A percentile compares a stretch with the other conserved stretches of the same genome.
phyloP scores from a whole-genome alignment of 2,797 vertebrate species.

The Crenichthys baileyi region DNA sequence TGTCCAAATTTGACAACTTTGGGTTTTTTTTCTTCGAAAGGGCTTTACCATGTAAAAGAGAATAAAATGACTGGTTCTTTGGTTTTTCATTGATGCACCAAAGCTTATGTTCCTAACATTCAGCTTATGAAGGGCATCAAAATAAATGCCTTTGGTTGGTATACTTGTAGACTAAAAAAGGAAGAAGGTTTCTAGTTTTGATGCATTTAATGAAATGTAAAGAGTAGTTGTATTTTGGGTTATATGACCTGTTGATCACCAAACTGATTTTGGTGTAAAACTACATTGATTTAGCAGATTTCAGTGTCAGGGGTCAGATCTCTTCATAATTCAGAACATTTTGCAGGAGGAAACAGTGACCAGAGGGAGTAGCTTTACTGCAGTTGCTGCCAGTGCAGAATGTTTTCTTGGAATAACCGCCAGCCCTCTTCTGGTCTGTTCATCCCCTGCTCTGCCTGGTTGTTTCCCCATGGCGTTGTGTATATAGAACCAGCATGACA shows the following conservation, averaged over 20 bases:
- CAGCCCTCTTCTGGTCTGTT: conserved; percentile 15
- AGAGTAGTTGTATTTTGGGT: no score
- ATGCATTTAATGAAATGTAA: no score
- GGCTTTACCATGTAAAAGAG: no score
- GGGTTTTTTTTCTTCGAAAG: not conserved
- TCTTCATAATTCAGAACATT: not conserved
- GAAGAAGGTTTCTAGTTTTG: no score
- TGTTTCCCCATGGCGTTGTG: conserved; percentile 19
- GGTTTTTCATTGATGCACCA: no score
- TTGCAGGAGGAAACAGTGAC: conserved; percentile 5
- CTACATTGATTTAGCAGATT: not conserved
- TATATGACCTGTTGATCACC: no score
- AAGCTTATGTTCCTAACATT: not conserved
- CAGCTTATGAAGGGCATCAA: not conserved
- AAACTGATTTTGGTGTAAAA: not conserved
- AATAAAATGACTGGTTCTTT: no score
- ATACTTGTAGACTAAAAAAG: not conserved
- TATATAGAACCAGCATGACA: conserved; percentile 25
- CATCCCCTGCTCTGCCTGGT: conserved; percentile 11
- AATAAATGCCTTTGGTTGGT: not conserved
- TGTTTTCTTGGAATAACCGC: conserved; percentile 14
- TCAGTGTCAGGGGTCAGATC: not conserved
- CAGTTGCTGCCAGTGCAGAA: conserved; percentile 1
- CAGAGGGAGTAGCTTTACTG: not conserved
- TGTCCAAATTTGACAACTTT: not conserved